Evolutionary conservation across 1,140 invertebrate genomes (phyloP), one percentile per base, ranked within the genome.

Genomic region (Aphelinus atriplicis): DNA sequence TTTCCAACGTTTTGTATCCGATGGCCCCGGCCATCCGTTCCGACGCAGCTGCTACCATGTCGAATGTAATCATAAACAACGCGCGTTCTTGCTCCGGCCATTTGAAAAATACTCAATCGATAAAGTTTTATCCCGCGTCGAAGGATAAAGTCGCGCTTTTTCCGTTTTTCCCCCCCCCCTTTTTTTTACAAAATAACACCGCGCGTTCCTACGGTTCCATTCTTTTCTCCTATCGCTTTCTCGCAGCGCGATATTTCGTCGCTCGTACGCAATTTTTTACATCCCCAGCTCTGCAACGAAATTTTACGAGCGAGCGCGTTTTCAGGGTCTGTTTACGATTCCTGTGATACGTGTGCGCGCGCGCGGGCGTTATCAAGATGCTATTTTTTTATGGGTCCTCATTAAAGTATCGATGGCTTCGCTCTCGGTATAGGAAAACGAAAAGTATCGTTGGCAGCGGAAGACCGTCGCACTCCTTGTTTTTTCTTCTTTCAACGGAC

Each of bases 291-390:
- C 45, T 61, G 42, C 43, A 71, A 57, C 53, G 62, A 50, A 62
- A 48, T 45, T 73, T 73, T 73, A 73, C 71, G 71, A 73, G 50
- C 71, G 26, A 60, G 9, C 26, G 26, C 48, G 45, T 73, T 72
- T 73, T 73, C 63, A 57, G 63, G 55, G 48, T 66, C 63, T 66
- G 55, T 73, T 73, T 73, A 66, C 55, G 63, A 73, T 73, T 66
- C 60, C 50, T 7, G 46, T 47, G 57, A 48, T 69, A 58, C 56
- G 2, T 50, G 67, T n/a, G 42, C 5, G 7, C 26, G 48, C 26
- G 26, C 46, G 45, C 58, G 3, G 7, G 45, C 55, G 66, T 9
- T 47, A 50, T 46, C 46, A 65, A 57, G 46, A 64, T 64, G n/a
- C 48, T 7, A 3, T 48, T 26, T 26, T 72, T 72, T 72, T 72